These are phyloP conservation scores for Sapayoa aenigma DNA, from an alignment of 2,113 vertebrate species.

Conservation along the genomic window DNA sequence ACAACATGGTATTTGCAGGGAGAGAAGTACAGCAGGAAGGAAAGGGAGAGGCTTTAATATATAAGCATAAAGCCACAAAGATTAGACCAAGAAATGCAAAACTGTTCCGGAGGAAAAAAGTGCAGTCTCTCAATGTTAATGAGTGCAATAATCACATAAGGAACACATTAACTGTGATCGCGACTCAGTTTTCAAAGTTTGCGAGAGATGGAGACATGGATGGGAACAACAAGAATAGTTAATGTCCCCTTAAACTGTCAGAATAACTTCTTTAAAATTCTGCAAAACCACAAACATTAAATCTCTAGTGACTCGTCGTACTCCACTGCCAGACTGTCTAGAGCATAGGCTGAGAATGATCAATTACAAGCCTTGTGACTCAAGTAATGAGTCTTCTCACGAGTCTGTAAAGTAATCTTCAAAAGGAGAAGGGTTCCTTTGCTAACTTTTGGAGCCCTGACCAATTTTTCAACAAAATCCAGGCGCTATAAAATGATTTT, in stretches of 20 bases:
- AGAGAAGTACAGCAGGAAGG: slow-evolving; percentile 21
- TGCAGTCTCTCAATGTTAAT: background rate
- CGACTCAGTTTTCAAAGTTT: background rate
- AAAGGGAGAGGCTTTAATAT: slow-evolving; percentile 16
- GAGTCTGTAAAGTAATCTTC: slow-evolving; percentile 29
- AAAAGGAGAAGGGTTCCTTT: background rate
- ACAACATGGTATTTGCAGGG: background rate
- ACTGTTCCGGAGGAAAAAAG: background rate
- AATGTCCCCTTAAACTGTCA: background rate
- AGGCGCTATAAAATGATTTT: background rate
- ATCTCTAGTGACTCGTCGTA: background rate
- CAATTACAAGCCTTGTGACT: slow-evolving; percentile 38
- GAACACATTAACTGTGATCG: background rate
- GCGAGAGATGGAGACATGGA: background rate
- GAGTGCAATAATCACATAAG: background rate
- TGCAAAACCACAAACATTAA: slow-evolving; percentile 39
- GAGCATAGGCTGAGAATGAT: slow-evolving; percentile 31
- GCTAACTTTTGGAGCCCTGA: background rate
- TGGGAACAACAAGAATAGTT: background rate
- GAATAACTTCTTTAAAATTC: background rate
- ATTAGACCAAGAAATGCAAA: background rate
- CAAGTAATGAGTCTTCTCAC: slow-evolving; percentile 22
- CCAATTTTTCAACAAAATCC: background rate
- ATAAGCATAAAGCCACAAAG: background rate
- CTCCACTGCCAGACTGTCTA: slow-evolving; percentile 35